Conservation (phyloP, 1,140 invertebrate genomes). For the Papilio helenus region DNA sequence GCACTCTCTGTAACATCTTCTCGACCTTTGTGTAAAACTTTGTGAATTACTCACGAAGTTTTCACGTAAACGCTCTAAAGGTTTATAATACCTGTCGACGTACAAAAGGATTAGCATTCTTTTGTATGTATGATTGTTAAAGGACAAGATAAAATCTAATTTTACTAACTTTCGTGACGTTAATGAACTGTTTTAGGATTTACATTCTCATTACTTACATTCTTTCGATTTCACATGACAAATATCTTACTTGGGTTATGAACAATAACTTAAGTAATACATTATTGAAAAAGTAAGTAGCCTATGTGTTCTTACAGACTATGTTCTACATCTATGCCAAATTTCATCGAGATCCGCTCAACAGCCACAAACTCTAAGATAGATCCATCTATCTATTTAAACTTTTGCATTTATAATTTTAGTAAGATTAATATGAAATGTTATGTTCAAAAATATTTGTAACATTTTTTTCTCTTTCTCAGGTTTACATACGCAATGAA, state of each 20-base stretch:
- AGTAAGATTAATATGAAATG: no score
- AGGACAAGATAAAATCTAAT: neutral
- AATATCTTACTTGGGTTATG: no score
- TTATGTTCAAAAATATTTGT: neutral
- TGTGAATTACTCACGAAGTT: slow-evolving; percentile 8
- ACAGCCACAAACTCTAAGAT: no score
- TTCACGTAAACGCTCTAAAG: neutral
- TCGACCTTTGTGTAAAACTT: slow-evolving; percentile 18
- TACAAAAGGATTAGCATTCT: slow-evolving; percentile 4
- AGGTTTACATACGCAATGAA: slow-evolving; percentile 68
- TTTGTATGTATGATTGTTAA: neutral
- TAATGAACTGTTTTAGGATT: neutral
- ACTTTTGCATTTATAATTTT: no score
- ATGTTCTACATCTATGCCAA: neutral
- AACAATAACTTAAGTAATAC: no score
- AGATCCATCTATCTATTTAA: no score
- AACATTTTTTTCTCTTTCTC: slow-evolving; percentile 24
- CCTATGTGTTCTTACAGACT: neutral
- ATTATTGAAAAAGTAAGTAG: no score
- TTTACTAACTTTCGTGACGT: neutral
- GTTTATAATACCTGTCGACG: slow-evolving; percentile 15
- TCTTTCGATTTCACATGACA: no score
- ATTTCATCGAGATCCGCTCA: neutral
- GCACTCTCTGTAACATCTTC: neutral
- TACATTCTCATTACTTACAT: no score